These are phyloP conservation scores for Myathropa florea DNA, from an alignment of 2,888 invertebrate genomes.

Conservation along the genomic window DNA sequence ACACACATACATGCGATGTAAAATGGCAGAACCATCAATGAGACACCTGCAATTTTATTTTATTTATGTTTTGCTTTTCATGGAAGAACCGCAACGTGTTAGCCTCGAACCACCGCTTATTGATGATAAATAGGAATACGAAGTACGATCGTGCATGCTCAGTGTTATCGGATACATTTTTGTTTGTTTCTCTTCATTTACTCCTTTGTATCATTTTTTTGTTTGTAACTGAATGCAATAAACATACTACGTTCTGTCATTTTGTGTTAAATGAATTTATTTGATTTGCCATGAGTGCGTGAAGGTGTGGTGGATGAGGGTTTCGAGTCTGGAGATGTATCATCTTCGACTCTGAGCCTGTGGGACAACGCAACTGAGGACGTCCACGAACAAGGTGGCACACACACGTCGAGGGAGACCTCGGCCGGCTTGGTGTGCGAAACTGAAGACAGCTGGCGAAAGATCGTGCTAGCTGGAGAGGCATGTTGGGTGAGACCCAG, in stretches of 20 bases:
- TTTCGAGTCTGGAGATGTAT: too few species aligned
- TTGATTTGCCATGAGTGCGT: not conserved
- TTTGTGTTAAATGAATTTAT: conserved; percentile 19
- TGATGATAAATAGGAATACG: conserved; percentile 3
- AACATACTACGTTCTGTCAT: conserved; percentile 54
- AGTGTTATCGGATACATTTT: not conserved
- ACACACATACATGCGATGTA: conserved; percentile 24
- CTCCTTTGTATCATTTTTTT: conserved; percentile 18
- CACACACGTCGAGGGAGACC: too few species aligned
- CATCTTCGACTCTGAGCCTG: too few species aligned
- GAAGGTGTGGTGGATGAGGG: not conserved
- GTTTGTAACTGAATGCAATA: conserved; percentile 38
- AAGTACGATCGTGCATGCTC: conserved; percentile 24
- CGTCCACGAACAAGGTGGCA: too few species aligned
- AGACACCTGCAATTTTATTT: not conserved
- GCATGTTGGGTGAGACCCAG: too few species aligned
- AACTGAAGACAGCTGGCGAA: too few species aligned
- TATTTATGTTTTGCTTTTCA: not conserved
- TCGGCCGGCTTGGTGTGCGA: too few species aligned
- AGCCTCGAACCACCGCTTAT: conserved; percentile 48
- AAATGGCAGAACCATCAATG: conserved; percentile 50
- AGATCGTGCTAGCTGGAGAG: too few species aligned
- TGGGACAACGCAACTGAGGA: too few species aligned
- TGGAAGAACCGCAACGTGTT: not conserved
- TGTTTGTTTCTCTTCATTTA: not conserved